Base-by-base conservation (phyloP, 2,113 vertebrate species). In the Apodemus speciosus region DNA sequence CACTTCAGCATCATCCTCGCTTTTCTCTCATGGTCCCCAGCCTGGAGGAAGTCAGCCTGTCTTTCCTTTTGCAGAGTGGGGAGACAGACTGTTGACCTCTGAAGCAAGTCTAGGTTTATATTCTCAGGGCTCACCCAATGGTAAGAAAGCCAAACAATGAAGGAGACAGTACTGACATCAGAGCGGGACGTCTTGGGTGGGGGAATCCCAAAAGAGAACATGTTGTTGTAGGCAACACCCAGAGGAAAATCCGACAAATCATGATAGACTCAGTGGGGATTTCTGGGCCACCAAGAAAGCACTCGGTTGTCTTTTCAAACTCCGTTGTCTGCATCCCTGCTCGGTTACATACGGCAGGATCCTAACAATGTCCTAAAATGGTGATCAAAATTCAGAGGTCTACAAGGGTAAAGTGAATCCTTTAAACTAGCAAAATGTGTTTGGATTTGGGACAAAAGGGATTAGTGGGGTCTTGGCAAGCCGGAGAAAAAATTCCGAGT, bases 151-250 rank as follows among this genome's bases (percentile, higher is more conserved):
- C 88, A 88, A 84, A 95, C 96, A 90, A 73, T 35, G 92, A 94
- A 83, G 84, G 75, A 88, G 95, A 94, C 86, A 80, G n/a, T 64
- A 91, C 90, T 91, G 97, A n/a, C 5, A 66, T 80, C 86, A 96
- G 75, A 32, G 76, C 77, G 49, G 88, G 76, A 90, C 58, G 8
- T 60, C 95, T 80, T 89, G 95, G 91, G 94, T 94, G 91, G 91
- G 96, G 83, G 92, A 93, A 49, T 95, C 75, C 77, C 79, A 77
- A 91, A 92, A 89, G 92, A 96, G 93, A 97, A 89, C 79, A 88
- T 85, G 89, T 91, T 96, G 89, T 95, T 92, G 91, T 38, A 93
- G 94, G 92, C 79, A 96, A 93, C 95, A 95, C 93, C 91, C 92
- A 88, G 84, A 94, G 84, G 76, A 95, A 88, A 94, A 91, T 23